phyloP scores from a whole-genome alignment of 2,888 invertebrate species.

The Drosophila nigricruria region DNA sequence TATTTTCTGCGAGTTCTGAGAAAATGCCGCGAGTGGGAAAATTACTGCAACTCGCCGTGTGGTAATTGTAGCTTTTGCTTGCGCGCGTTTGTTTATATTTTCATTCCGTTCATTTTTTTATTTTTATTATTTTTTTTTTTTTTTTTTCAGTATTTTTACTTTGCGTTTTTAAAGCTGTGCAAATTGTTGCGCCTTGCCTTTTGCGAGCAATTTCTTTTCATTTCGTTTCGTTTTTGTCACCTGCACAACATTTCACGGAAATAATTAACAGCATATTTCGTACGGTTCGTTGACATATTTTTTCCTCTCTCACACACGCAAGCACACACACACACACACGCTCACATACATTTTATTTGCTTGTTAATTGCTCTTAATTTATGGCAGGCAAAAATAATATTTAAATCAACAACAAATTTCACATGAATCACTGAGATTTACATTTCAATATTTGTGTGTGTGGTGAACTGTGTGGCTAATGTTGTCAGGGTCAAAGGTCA shows the following conservation, averaged over 20 bases:
- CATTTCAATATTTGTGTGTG: background rate
- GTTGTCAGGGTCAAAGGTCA: slow-evolving; percentile 29
- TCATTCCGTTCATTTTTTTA: slow-evolving; percentile 1
- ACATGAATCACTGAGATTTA: slow-evolving; percentile 10
- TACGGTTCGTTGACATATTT: slow-evolving; percentile 50
- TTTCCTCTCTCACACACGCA: slow-evolving; percentile 3
- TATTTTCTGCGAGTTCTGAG: slow-evolving; percentile 28
- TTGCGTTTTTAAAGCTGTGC: slow-evolving; percentile 7
- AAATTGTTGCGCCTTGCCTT: slow-evolving; percentile 18
- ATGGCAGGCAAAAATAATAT: slow-evolving; percentile 20
- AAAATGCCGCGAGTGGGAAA: slow-evolving; percentile 19
- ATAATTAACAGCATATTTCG: slow-evolving; percentile 45
- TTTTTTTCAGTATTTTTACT: background rate
- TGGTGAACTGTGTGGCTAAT: background rate
- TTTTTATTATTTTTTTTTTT: slow-evolving; percentile 9
- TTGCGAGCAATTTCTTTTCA: slow-evolving; percentile 2
- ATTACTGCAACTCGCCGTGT: slow-evolving; percentile 8
- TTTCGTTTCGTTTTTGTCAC: slow-evolving; percentile 26
- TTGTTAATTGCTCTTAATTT: slow-evolving; percentile 47
- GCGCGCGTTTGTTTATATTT: slow-evolving; percentile 9
- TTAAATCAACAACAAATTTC: slow-evolving; percentile 17
- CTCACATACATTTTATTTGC: slow-evolving; percentile 21
- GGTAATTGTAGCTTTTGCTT: slow-evolving; percentile 14
- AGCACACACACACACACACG: background rate
- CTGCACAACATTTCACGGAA: slow-evolving; percentile 41